Percentiles rank a stretch among this genome's conserved stretches.
Conservation (phyloP, 1,140 invertebrate genomes). For the Brachionus rubens region DNA sequence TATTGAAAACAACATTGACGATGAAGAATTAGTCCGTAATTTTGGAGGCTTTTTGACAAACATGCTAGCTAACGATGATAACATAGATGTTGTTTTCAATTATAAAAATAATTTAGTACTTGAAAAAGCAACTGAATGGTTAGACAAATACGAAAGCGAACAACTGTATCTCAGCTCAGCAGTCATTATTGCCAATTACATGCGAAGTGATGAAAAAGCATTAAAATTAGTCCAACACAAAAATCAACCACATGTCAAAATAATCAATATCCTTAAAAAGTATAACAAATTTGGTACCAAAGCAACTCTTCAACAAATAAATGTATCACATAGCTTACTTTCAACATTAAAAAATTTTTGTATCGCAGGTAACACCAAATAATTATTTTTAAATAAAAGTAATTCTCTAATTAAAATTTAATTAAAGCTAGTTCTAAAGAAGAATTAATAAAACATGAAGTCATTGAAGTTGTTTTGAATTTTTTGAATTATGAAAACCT, state of each 20-base stretch:
- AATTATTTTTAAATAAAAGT: neutral
- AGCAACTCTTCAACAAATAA: constrained; percentile 18
- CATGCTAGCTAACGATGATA: constrained; percentile 15
- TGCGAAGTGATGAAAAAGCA: constrained; percentile 30
- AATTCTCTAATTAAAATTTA: neutral
- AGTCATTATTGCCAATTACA: constrained; percentile 43
- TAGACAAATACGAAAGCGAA: constrained; percentile 12
- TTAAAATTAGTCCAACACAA: neutral
- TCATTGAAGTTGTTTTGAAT: neutral
- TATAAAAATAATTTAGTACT: constrained; percentile 28
- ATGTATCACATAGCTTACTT: constrained; percentile 14
- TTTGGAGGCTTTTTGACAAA: constrained; percentile 32
- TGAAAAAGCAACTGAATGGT: constrained; percentile 12
- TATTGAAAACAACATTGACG: neutral
- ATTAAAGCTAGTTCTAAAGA: constrained; percentile 1
- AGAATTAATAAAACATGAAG: constrained; percentile 28
- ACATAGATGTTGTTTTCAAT: constrained; percentile 14
- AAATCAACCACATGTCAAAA: constrained; percentile 21
- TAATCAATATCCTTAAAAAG: constrained; percentile 8
- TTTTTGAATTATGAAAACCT: constrained; percentile 31
- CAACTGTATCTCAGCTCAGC: constrained; percentile 5
- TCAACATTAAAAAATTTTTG: constrained; percentile 33
- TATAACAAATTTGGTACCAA: neutral
- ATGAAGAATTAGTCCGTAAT: constrained; percentile 1
- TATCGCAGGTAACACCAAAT: constrained; percentile 26